Conservation (phyloP, 2,888 invertebrate genomes). For the Ernsta delagoae region DNA sequence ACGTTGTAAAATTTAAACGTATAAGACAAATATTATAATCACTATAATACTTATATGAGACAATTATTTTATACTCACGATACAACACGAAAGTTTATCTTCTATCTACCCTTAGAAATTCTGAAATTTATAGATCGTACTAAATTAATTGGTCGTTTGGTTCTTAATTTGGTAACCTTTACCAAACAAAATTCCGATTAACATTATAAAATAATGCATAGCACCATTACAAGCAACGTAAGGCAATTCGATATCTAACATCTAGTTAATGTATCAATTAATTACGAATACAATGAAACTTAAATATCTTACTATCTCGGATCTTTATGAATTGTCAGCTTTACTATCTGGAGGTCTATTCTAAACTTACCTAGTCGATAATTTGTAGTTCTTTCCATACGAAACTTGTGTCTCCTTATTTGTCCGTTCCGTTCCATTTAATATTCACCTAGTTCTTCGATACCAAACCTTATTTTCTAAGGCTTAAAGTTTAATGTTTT, state of each 20-base stretch:
- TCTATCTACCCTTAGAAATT: no score
- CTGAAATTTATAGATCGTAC: no score
- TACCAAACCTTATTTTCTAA: not conserved
- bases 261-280: slow-evolving; percentile 36
- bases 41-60: no score
- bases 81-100: no score
- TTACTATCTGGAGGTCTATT: slow-evolving; percentile 3
- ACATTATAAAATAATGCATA: not conserved
- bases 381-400: not conserved
- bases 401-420: not conserved
- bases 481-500: no score
- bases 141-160: not conserved
- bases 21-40: no score
- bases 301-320: slow-evolving; percentile 30
- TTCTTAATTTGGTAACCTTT: slow-evolving; percentile 5
- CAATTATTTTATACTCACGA: no score
- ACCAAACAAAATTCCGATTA: not conserved
- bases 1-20: no score
- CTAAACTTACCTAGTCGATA: not conserved
- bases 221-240: slow-evolving; percentile 22
- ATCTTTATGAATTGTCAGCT: slow-evolving; percentile 30
- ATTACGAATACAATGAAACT: slow-evolving; percentile 36
- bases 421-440: no score
- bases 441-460: not conserved
- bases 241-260: slow-evolving; percentile 24